Evolutionary conservation across 2,888 invertebrate genomes (phyloP).

Genomic region (Chelonus formosanus): DNA sequence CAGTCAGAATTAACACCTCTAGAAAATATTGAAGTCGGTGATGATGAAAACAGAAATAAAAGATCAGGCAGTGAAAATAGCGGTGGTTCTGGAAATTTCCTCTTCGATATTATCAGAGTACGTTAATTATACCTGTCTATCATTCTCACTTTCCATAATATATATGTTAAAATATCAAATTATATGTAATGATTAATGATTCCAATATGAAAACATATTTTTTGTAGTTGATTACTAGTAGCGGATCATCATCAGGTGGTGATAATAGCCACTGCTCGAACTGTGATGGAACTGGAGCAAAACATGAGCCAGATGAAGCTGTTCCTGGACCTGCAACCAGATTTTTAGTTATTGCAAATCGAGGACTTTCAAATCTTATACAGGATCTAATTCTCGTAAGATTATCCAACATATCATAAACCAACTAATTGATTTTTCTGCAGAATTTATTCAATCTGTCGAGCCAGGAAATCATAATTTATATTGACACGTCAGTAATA

Average conservation of each 20-base stretch:
- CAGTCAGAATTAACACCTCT: slow-evolving; percentile 76
- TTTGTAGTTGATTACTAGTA: no score
- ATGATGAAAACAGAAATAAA: slow-evolving; percentile 84
- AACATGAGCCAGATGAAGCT: slow-evolving; percentile 70
- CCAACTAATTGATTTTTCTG: no score
- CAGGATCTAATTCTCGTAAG: slow-evolving; percentile 87
- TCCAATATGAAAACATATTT: no score
- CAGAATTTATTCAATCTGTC: no score
- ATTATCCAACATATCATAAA: slow-evolving; percentile 28
- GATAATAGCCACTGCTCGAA: no score
- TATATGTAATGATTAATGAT: no score
- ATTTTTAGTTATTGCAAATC: slow-evolving; percentile 85
- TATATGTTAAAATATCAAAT: no score
- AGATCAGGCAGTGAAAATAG: slow-evolving; percentile 66
- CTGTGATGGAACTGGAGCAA: neutral
- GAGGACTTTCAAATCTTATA: slow-evolving; percentile 84
- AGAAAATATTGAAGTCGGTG: slow-evolving; percentile 75
- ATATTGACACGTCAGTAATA: no score
- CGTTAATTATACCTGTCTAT: no score
- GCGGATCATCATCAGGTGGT: no score
- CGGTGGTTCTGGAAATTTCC: slow-evolving; percentile 85
- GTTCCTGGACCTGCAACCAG: slow-evolving; percentile 88
- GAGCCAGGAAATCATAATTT: no score
- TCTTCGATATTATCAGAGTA: slow-evolving; percentile 88
- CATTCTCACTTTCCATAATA: no score